These are phyloP conservation scores for Drosophila picticornis DNA, from an alignment of 2,888 invertebrate species.

Conservation along the genomic window DNA sequence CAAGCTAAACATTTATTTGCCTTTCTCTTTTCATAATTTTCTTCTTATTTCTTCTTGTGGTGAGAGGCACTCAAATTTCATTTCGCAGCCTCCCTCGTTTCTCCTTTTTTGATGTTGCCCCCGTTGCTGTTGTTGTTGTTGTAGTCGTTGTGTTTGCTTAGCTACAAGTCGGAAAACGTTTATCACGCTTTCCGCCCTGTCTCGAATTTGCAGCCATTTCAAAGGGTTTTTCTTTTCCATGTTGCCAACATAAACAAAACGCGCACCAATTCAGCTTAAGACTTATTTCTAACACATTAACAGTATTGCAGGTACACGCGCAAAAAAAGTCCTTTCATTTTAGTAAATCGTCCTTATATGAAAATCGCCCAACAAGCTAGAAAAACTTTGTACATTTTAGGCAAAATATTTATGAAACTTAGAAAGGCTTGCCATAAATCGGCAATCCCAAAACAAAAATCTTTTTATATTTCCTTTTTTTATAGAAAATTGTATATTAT, in stretches of 20 bases:
- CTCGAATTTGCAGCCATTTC: slow-evolving; percentile 36
- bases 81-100: slow-evolving; percentile 29
- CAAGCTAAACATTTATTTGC: slow-evolving; percentile 53
- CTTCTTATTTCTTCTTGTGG: slow-evolving; percentile 19
- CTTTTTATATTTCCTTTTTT: no score
- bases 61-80: slow-evolving; percentile 44
- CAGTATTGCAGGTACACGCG: neutral
- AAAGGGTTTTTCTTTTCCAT: slow-evolving; percentile 41
- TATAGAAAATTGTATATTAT: neutral
- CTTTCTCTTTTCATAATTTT: slow-evolving; percentile 12
- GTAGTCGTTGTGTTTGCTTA: slow-evolving; percentile 41
- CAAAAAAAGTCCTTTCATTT: neutral
- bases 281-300: slow-evolving; percentile 2
- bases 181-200: slow-evolving; percentile 9
- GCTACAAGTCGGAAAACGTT: slow-evolving; percentile 41
- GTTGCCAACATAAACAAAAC: slow-evolving; percentile 42
- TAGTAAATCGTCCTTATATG: neutral
- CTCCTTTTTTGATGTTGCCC: slow-evolving; percentile 3
- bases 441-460: neutral
- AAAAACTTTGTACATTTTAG: neutral
- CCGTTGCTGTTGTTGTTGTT: slow-evolving; percentile 1
- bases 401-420: neutral
- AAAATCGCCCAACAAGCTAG: neutral
- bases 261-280: slow-evolving; percentile 20
- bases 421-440: neutral